phyloP scores from a whole-genome alignment of 2,888 invertebrate genomes.

The Gerris lacustris region DNA sequence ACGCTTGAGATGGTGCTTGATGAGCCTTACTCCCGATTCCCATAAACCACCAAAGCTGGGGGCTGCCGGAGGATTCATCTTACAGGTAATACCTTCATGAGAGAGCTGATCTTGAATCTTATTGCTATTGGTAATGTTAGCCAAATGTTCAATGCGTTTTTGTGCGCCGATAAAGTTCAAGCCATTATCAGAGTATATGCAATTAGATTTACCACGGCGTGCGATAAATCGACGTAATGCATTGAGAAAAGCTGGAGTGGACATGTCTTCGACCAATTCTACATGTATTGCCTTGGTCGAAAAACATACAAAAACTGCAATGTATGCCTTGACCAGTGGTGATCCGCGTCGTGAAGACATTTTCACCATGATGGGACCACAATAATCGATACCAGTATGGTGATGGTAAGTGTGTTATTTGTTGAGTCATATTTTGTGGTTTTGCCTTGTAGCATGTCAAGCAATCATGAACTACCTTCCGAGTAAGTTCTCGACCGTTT shows the following conservation, averaged over 20 bases:
- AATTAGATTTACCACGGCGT: slow-evolving; percentile 27
- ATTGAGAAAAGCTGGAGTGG: slow-evolving; percentile 27
- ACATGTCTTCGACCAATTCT: slow-evolving; percentile 29
- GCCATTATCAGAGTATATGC: slow-evolving; percentile 31
- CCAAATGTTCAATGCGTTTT: background rate
- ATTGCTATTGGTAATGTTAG: slow-evolving; percentile 2
- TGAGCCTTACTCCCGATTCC: slow-evolving; percentile 19
- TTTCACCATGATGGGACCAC: slow-evolving; percentile 29
- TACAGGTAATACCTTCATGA: slow-evolving; percentile 26
- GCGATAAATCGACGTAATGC: slow-evolving; percentile 30
- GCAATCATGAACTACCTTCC: slow-evolving; percentile 20
- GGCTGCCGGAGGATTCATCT: slow-evolving; percentile 24
- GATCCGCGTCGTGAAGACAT: slow-evolving; percentile 25
- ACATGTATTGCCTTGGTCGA: slow-evolving; percentile 31
- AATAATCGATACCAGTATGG: slow-evolving; percentile 31
- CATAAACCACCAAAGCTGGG: slow-evolving; percentile 21
- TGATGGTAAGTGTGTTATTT: slow-evolving; percentile 32
- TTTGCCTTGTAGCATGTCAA: slow-evolving; percentile 24
- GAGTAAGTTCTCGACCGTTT: slow-evolving; percentile 9
- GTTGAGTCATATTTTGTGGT: slow-evolving; percentile 22
- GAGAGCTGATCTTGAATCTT: slow-evolving; percentile 21
- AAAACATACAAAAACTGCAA: slow-evolving; percentile 30
- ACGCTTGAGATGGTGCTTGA: slow-evolving; percentile 20
- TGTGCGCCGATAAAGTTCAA: slow-evolving; percentile 30
- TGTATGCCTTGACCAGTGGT: slow-evolving; percentile 18